Base-by-base conservation (phyloP, 1,140 invertebrate genomes). In the Leptestheria dahalacensis region DNA sequence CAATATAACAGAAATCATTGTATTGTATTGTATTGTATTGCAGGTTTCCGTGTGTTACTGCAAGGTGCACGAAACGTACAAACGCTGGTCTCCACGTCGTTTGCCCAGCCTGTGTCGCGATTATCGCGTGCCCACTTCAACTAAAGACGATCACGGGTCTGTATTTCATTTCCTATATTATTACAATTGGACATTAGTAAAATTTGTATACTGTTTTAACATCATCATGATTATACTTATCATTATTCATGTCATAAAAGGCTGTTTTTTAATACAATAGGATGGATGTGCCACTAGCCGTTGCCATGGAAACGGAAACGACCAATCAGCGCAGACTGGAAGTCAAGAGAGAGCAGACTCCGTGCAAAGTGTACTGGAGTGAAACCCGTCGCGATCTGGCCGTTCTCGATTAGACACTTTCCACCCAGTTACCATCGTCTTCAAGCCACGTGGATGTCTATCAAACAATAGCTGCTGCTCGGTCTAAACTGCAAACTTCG, bases 51-150 rank as follows among this genome's bases (percentile, higher is more conserved):
- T 75, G 6, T 84, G 82, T 69, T 81, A 84, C 67, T 84, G 82
- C 69, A 78, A 82, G 51, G 79, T 82, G 57, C 81, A 83, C 70
- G 80, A 82, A 68, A 82, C 81, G 0, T 83, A 83, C 69, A 79
- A 77, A 62, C 73, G 75, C 60, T 78, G 76, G 26, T 49, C 58
- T 11, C 28, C 58, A n/a, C 47, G 47, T 6, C 47, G 58, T 20
- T 41, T 60, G 26, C 58, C 58, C 21, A 50, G 47, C 51, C 49
- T 60, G 24, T 60, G 58, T 28, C 58, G 58, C 2, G 58, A 60
- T 21, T 60, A 60, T 20, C 58, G 58, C 20, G 41, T 50, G n/a
- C 26, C 58, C 11, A 33, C 48, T 24, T 29, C 58, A 15, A 33
- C 18, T 0, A 60, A 60, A 20, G 58, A 60, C 24, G 58, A 60